These are phyloP conservation scores for Leucania comma DNA, from an alignment of 2,888 invertebrate genomes.

Conservation along the genomic window DNA sequence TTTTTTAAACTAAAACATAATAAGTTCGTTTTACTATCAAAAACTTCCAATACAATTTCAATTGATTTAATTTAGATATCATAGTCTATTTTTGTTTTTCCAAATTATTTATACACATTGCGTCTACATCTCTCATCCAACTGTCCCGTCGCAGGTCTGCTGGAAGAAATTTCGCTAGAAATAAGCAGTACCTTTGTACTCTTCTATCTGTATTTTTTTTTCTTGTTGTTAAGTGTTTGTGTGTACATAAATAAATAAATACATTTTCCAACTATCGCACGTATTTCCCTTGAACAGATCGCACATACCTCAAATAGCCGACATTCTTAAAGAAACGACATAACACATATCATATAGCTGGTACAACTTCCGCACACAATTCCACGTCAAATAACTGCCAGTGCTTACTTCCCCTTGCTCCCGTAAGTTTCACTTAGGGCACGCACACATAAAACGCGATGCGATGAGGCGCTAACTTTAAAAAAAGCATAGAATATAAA, in stretches of 20 bases:
- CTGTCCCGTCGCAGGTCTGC: too few relatives aligned
- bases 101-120: too few relatives aligned
- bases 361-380: slow-evolving; percentile 41
- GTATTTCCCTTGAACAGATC: not conserved
- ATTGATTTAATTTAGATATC: too few relatives aligned
- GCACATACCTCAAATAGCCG: not conserved
- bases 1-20: too few relatives aligned
- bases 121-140: too few relatives aligned
- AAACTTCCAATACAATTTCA: not conserved
- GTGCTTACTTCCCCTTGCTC: slow-evolving; percentile 24
- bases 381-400: slow-evolving; percentile 58
- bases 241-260: too few relatives aligned
- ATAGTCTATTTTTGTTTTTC: too few relatives aligned
- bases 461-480: not conserved
- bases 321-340: slow-evolving; percentile 17
- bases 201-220: too few relatives aligned
- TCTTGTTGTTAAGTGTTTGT: too few relatives aligned
- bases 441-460: not conserved
- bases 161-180: too few relatives aligned
- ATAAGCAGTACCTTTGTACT: too few relatives aligned
- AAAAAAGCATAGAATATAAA: too few relatives aligned
- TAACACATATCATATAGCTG: slow-evolving; percentile 9
- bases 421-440: slow-evolving; percentile 2
- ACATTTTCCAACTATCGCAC: slow-evolving; percentile 6
- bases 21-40: not conserved